Conservation (phyloP, 1,140 invertebrate genomes). For the Pantala flavescens region DNA sequence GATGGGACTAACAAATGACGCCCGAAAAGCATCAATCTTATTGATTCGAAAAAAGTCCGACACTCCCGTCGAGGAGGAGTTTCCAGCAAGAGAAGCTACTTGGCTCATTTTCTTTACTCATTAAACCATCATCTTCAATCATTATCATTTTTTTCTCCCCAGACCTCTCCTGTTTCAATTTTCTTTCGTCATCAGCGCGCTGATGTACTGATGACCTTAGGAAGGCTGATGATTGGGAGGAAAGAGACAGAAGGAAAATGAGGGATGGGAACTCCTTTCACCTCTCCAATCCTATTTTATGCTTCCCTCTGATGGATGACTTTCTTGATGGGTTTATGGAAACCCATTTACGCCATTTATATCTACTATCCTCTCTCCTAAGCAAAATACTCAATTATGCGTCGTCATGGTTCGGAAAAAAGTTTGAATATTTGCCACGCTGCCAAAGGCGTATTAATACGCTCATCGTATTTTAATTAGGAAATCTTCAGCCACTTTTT, state of each 20-base stretch:
- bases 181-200: not conserved
- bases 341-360: not conserved
- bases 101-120: not conserved
- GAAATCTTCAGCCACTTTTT: no score
- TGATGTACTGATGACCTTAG: not conserved
- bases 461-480: not conserved
- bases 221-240: not conserved
- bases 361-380: not conserved
- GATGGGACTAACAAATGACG: no score
- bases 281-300: not conserved
- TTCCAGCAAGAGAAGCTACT: not conserved
- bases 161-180: not conserved
- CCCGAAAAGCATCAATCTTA: no score
- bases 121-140: not conserved
- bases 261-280: not conserved
- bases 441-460: not conserved
- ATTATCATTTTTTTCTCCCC: not conserved
- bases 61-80: no score
- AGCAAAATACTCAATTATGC: not conserved
- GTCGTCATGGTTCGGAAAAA: not conserved
- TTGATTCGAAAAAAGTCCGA: no score
- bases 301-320: not conserved
- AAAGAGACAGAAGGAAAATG: not conserved
- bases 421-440: not conserved
- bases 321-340: conserved; percentile 9